These are phyloP conservation scores for Dolichoris vasculosae DNA, from an alignment of 1,140 invertebrate species.

Conservation along the genomic window DNA sequence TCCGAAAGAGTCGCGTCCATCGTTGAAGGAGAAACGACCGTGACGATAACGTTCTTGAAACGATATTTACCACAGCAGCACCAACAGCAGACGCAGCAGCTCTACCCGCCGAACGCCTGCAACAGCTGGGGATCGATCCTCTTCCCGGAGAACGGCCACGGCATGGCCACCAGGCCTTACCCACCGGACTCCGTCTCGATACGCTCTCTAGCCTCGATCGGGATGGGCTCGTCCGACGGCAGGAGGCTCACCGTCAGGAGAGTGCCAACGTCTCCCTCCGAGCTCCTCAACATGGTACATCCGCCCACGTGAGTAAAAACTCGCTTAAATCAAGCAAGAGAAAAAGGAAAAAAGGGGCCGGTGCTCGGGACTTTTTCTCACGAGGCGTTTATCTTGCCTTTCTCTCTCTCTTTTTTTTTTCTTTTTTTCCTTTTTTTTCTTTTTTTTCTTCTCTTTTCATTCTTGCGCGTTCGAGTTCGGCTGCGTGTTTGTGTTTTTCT, in stretches of 20 bases:
- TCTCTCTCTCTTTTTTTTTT: too few relatives aligned
- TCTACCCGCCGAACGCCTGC: constrained; percentile 42
- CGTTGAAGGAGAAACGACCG: not conserved
- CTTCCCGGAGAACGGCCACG: constrained; percentile 55
- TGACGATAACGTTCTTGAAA: not conserved
- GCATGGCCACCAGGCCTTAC: constrained; percentile 59
- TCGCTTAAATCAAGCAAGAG: too few relatives aligned
- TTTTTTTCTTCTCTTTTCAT: too few relatives aligned
- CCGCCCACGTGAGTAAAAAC: constrained; percentile 83
- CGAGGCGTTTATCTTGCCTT: too few relatives aligned
- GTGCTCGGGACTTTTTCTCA: too few relatives aligned
- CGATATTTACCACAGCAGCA: constrained; percentile 19
- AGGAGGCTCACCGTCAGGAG: constrained; percentile 86
- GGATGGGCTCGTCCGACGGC: constrained; percentile 90
- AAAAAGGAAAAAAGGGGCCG: too few relatives aligned
- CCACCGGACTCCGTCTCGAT: constrained; percentile 81
- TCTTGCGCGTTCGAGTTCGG: too few relatives aligned
- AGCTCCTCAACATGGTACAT: constrained; percentile 87
- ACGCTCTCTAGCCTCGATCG: constrained; percentile 85
- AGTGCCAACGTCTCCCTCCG: constrained; percentile 87
- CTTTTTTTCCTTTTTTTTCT: too few relatives aligned
- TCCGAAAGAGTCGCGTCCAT: not conserved
- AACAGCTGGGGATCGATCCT: constrained; percentile 58
- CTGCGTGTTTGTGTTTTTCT: too few relatives aligned
- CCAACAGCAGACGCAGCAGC: constrained; percentile 40